These are phyloP conservation scores for Hanleya hanleyi DNA, from an alignment of 2,888 invertebrate genomes.

Conservation along the genomic window DNA sequence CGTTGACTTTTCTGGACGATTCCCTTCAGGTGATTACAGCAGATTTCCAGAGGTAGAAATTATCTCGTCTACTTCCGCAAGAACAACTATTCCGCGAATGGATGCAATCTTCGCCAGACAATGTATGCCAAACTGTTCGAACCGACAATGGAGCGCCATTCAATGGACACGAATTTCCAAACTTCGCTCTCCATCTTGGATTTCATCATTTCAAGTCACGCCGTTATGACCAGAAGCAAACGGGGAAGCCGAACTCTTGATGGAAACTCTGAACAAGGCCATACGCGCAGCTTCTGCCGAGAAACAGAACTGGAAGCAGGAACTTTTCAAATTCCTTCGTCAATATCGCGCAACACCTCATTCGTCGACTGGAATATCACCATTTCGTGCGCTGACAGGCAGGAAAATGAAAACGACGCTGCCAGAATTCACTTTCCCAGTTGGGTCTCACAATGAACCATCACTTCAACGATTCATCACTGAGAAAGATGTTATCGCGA, in stretches of 20 bases:
- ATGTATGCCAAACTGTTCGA: constrained; percentile 18
- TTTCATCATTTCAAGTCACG: constrained; percentile 16
- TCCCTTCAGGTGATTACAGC: not conserved
- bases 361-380: not conserved
- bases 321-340: not conserved
- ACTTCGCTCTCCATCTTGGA: constrained; percentile 17
- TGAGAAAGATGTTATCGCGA: not conserved
- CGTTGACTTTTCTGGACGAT: not conserved
- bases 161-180: constrained; percentile 15
- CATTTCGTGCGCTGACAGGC: not conserved
- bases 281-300: not conserved
- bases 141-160: constrained; percentile 9
- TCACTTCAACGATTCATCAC: not conserved
- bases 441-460: not conserved
- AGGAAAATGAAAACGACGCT: constrained; percentile 3
- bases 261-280: not conserved
- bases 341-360: not conserved
- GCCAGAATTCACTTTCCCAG: not conserved
- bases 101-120: constrained; percentile 11
- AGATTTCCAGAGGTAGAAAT: constrained; percentile 6
- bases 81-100: constrained; percentile 19
- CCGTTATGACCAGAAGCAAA: not conserved
- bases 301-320: not conserved
- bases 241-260: not conserved
- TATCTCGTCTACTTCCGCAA: constrained; percentile 19